Percentiles rank a stretch among this genome's conserved stretches.
Conservation (phyloP, 2,113 vertebrate genomes). For the Rousettus leschenaultii region DNA sequence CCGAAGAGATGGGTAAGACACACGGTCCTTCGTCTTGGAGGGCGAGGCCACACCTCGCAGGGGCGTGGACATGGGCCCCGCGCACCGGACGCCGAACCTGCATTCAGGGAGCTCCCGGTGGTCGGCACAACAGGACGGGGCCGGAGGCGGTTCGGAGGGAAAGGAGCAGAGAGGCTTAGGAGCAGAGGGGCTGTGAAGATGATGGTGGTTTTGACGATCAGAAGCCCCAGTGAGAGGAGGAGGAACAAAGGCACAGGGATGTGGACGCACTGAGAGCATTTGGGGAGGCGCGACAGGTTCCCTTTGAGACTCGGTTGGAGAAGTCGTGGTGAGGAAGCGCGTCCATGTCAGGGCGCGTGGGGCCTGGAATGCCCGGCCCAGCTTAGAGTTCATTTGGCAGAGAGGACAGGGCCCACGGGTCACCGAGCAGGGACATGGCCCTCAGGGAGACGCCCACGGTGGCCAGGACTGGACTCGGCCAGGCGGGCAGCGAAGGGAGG, state of each 20-base stretch:
- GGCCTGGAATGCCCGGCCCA: background rate
- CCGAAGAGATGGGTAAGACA: background rate
- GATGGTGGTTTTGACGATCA: background rate
- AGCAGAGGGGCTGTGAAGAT: background rate
- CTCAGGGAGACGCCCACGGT: background rate
- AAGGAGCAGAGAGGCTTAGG: background rate
- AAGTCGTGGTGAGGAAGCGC: background rate
- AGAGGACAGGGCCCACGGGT: background rate
- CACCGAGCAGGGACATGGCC: background rate
- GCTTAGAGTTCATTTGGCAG: background rate
- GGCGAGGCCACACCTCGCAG: background rate
- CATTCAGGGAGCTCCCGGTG: background rate
- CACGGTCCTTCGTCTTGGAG: background rate
- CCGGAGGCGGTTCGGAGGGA: background rate
- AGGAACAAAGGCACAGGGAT: background rate
- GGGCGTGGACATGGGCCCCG: rapidly evolving
- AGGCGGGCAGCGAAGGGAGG: background rate
- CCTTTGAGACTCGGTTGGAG: background rate
- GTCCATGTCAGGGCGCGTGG: rapidly evolving
- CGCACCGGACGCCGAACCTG: rapidly evolving
- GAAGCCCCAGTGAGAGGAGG: background rate
- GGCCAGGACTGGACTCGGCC: background rate
- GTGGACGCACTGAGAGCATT: background rate
- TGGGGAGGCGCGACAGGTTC: background rate
- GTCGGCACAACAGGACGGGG: rapidly evolving